These are phyloP conservation scores for Diogma glabrata DNA, from an alignment of 2,888 invertebrate species.

Conservation along the genomic window DNA sequence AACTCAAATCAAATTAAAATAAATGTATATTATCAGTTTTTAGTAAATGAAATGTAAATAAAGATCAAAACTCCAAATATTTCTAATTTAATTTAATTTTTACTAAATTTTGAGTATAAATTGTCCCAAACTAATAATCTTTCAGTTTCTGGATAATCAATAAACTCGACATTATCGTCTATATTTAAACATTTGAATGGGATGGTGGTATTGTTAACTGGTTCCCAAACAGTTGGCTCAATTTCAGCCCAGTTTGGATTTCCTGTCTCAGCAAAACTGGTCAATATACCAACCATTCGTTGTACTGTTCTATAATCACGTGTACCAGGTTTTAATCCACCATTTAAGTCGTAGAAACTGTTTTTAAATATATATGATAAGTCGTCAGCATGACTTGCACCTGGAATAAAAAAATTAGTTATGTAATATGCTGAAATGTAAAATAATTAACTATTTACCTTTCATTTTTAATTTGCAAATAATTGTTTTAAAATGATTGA, in stretches of 20 bases:
- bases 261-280: conserved; percentile 49
- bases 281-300: conserved; percentile 44
- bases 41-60: no score
- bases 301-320: conserved; percentile 31
- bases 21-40: no score
- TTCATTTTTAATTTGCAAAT: conserved; percentile 18
- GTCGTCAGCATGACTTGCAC: conserved; percentile 15
- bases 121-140: background rate
- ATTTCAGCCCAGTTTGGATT: conserved; percentile 24
- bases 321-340: conserved; percentile 18
- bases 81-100: no score
- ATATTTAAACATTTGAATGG: background rate
- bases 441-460: no score
- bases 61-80: no score
- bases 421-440: no score
- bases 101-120: conserved; percentile 13
- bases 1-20: no score
- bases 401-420: conserved; percentile 22
- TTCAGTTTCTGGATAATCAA: background rate
- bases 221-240: background rate
- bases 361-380: conserved; percentile 40
- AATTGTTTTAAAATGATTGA: background rate
- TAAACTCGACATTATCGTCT: background rate
- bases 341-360: conserved; percentile 3
- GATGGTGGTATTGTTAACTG: background rate